These are phyloP conservation scores for Dolichoris vasculosae DNA, from an alignment of 1,140 invertebrate species.

Conservation along the genomic window DNA sequence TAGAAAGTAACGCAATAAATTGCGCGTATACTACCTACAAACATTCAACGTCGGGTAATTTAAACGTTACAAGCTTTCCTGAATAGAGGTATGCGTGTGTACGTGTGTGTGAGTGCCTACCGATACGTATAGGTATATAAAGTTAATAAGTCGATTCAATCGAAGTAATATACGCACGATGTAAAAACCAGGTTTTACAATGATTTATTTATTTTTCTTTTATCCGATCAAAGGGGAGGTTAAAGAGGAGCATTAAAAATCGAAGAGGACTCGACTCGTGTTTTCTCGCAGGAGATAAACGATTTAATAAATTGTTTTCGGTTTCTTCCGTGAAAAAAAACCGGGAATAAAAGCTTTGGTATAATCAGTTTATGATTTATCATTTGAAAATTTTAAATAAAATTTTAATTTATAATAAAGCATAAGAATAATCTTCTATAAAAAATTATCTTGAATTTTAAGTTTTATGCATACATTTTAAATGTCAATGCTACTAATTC, in stretches of 20 bases:
- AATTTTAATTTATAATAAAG: not conserved
- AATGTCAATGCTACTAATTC: no score
- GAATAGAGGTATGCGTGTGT: not conserved
- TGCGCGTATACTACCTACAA: not conserved
- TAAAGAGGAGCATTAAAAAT: constrained; percentile 6
- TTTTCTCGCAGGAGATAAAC: not conserved
- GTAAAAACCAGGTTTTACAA: not conserved
- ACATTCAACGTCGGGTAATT: not conserved
- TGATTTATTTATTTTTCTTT: not conserved
- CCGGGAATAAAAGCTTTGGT: not conserved
- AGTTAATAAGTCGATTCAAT: not conserved
- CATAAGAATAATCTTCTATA: not conserved
- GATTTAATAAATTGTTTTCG: not conserved
- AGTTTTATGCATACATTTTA: not conserved
- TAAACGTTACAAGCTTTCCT: not conserved
- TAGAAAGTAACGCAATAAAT: constrained; percentile 47
- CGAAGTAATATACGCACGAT: not conserved
- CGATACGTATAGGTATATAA: not conserved
- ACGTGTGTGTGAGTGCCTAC: not conserved
- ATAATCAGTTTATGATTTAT: not conserved
- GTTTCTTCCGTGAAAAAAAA: not conserved
- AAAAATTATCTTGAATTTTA: not conserved
- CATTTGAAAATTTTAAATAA: not conserved
- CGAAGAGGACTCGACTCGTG: not conserved
- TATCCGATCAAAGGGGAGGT: not conserved